These are phyloP conservation scores for Archilochus colubris DNA, from an alignment of 2,113 vertebrate genomes.

Conservation along the genomic window DNA sequence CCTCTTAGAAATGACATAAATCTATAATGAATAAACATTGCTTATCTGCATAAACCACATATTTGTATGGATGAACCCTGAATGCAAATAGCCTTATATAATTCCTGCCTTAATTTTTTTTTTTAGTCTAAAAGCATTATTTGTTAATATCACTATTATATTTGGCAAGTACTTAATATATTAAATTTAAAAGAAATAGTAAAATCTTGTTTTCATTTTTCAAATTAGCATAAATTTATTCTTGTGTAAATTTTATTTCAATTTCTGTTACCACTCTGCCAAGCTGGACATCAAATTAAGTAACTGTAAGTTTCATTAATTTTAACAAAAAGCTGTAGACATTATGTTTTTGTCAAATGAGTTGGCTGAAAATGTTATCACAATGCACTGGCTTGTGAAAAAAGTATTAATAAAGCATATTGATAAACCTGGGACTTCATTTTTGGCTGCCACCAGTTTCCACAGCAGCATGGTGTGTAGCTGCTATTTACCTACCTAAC, in stretches of 20 bases:
- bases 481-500: neutral
- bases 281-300: neutral
- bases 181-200: neutral
- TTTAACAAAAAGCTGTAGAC: neutral
- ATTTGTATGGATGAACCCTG: neutral
- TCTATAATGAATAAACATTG: neutral
- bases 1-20: neutral
- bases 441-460: neutral
- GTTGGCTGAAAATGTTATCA: neutral
- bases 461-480: neutral
- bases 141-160: neutral
- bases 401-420: neutral
- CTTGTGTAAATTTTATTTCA: neutral
- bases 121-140: neutral
- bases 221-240: neutral
- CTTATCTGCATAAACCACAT: neutral
- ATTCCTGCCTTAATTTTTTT: neutral
- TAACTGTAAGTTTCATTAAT: neutral
- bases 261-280: neutral
- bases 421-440: neutral
- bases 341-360: neutral
- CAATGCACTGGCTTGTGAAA: neutral
- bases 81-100: neutral
- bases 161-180: neutral
- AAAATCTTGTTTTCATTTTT: neutral